Conservation (phyloP, 1,140 invertebrate species). For the Papilio polyxenes region DNA sequence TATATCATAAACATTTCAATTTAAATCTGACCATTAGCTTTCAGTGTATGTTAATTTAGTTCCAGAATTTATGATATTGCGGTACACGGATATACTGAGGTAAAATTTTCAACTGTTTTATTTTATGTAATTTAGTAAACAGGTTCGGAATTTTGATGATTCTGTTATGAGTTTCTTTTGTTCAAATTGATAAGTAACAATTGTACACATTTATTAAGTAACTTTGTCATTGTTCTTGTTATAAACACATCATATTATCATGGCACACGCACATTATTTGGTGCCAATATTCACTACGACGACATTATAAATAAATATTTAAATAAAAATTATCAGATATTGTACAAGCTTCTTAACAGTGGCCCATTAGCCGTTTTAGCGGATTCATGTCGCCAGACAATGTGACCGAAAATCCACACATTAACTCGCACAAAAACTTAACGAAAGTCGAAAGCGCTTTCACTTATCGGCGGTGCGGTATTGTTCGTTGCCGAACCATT, state of each 20-base stretch:
- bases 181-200: neutral
- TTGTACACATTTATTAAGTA: neutral
- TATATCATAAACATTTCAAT: constrained; percentile 20
- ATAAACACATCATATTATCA: neutral
- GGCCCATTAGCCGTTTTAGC: constrained; percentile 52
- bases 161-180: neutral
- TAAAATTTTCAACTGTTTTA: neutral
- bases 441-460: constrained; percentile 75
- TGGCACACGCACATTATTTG: too few relatives aligned
- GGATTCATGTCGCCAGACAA: constrained; percentile 74
- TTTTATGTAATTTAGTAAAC: neutral
- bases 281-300: neutral
- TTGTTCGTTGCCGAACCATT: constrained; percentile 60
- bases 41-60: constrained; percentile 25
- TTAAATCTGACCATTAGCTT: constrained; percentile 12
- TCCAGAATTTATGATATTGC: constrained; percentile 8
- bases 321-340: neutral
- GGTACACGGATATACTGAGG: neutral
- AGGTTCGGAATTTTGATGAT: neutral
- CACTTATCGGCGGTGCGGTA: constrained; percentile 74
- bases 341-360: constrained; percentile 1
- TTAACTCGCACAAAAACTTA: constrained; percentile 75
- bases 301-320: constrained; percentile 22
- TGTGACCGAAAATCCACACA: constrained; percentile 71
- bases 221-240: neutral